Evolutionary conservation across 2,797 vertebrate species (phyloP), one percentile per base, ranked within the genome.

Genomic region (Numenius phaeopus): DNA sequence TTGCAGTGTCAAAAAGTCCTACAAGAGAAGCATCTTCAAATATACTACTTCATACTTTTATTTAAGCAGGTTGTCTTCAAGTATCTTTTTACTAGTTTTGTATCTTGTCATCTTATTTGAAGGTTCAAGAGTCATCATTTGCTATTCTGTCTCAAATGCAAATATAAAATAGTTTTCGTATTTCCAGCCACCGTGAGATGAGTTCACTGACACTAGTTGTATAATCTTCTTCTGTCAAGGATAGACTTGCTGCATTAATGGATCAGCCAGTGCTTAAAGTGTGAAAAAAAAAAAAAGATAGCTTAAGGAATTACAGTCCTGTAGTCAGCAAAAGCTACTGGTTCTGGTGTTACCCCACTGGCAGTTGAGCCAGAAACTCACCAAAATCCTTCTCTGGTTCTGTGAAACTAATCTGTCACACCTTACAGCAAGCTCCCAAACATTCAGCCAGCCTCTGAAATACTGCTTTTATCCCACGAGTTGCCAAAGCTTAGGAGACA

Each of bases 231-330:
- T 96, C 79, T 61, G 54, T 71, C 26, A 93, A 65, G 69, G 90
- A 93, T 2, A 62, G 32, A 81, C 40, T 75, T 87, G 65, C 49
- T 83, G 85, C 26, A 72, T 83, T 93, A 91, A 88, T 6, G 10
- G 91, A 95, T 95, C 76, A 94, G 52, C 16, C 52, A 94, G 65
- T 26, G 27, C 77, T 95, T 96, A 69, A 91, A 91, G n/a, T 7
- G 37, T 42, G 73, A 82, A 90, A 18, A 75, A 80, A 69, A 50
- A 65, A 64, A 62, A 30, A 40, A 15, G 22, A 3, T 11, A 47
- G 30, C 4, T 3, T 55, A 59, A 71, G 49, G 49, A 96, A 80
- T 50, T 86, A 70, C n/a, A 69, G 37, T 24, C 40, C 49, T 42
- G 14, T 11, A 78, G 40, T 83, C 44, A 18, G 62, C 9, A 82